These are phyloP conservation scores for Sitobion miscanthi DNA, from an alignment of 1,140 invertebrate genomes.

Conservation along the genomic window DNA sequence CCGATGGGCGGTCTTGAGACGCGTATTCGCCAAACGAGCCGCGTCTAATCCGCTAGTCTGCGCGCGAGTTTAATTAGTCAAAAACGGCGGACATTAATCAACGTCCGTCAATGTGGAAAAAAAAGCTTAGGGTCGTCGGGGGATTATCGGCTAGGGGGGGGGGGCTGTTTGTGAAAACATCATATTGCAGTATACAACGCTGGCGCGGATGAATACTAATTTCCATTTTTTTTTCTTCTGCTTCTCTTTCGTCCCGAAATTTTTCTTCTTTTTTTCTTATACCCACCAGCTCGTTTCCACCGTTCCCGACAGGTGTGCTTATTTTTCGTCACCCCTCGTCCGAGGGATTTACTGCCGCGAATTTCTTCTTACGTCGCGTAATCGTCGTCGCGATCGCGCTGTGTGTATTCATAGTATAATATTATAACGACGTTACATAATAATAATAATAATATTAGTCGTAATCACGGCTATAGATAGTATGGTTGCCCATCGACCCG, in stretches of 20 bases:
- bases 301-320: background rate
- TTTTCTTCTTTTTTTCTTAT: background rate
- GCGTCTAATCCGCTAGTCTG: slow-evolving; percentile 8
- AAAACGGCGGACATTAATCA: slow-evolving; percentile 29
- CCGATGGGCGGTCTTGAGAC: background rate
- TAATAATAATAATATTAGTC: background rate
- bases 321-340: background rate
- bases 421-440: background rate
- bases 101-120: slow-evolving; percentile 21
- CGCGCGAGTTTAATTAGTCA: slow-evolving; percentile 7
- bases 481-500: too few species aligned
- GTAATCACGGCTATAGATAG: too few species aligned
- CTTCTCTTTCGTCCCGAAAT: background rate
- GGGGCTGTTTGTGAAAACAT: background rate
- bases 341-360: background rate
- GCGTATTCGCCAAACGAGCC: background rate
- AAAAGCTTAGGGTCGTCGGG: background rate
- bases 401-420: background rate
- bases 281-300: background rate
- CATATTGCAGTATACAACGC: background rate
- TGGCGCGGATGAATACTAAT: background rate
- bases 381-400: background rate
- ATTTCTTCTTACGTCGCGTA: background rate
- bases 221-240: background rate
- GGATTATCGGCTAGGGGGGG: background rate